Base-by-base conservation (phyloP, 2,113 vertebrate species). In the Lepisosteus oculatus region DNA sequence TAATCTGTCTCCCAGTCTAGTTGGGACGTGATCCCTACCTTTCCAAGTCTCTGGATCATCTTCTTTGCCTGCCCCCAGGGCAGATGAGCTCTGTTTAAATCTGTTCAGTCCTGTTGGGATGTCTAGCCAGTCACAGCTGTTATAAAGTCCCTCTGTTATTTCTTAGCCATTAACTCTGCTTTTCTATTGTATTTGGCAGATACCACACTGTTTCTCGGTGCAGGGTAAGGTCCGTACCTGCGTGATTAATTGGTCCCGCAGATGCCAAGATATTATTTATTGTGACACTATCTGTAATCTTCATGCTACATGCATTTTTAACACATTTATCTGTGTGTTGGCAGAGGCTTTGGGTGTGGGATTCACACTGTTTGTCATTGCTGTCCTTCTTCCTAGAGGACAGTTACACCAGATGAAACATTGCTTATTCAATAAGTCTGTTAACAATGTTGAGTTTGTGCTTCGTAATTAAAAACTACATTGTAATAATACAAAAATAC, bases 221-320 rank as follows among this genome's bases (percentile, higher is more conserved):
- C 79, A 83, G 74, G 79, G 81, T 79, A 80, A 74, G 80, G 65
- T 68, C 68, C 54, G 2, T 62, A 47, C 67, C 66, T 41, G 2
- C 67, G 70, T 88, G 85, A 90, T 90, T 90, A 91, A 92, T 92
- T 89, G 86, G 87, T 86, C 90, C 84, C 87, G 87, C 65, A 80
- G 84, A 84, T 86, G 81, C 85, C 61, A 11, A 80, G 81, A 80
- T 76, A 81, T 86, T 89, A 89, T 89, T 87, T 86, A 84, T 80
- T 74, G 78, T 79, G 72, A 77, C 73, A 79, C 83, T 76, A 74
- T 82, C 79, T 75, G 78, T 79, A 81, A 76, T 86, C 77, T 81
- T 79, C 74, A 69, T 74, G 79, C 71, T 75, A 66, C 57, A 74
- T 77, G 74, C 77, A 51, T 9, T 1, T 51, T 9, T 51, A 9